Evolutionary conservation across 2,113 vertebrate genomes (phyloP).

Genomic region (Agapornis roseicollis): DNA sequence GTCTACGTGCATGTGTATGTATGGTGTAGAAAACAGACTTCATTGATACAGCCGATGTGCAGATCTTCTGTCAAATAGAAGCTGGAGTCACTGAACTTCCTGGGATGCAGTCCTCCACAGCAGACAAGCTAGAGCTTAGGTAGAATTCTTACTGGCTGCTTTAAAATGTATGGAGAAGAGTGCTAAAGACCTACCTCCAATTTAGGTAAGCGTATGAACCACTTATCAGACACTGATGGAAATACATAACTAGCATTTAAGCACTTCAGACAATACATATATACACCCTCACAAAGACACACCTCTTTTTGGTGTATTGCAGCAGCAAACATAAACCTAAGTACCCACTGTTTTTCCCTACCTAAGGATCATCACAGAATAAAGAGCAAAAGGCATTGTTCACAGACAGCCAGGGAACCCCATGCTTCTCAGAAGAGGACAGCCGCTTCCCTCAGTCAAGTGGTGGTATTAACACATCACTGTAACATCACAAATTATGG

Average conservation of each 20-base stretch:
- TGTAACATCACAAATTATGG: not conserved
- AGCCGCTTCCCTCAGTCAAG: not conserved
- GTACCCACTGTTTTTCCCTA: accelerated
- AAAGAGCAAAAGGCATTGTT: not conserved
- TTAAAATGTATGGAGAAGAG: not conserved
- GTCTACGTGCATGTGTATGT: accelerated
- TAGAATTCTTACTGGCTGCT: not conserved
- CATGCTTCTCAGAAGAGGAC: not conserved
- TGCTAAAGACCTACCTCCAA: not conserved
- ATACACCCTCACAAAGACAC: too few relatives aligned
- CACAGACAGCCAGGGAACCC: accelerated
- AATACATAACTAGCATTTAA: not conserved
- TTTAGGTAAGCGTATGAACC: not conserved
- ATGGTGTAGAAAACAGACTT: too few relatives aligned
- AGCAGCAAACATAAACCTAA: not conserved
- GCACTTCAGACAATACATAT: not conserved
- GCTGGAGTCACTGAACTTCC: too few relatives aligned
- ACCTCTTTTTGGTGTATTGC: not conserved
- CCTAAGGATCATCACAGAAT: not conserved
- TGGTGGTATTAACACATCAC: not conserved
- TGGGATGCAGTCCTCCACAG: not conserved
- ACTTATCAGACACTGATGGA: not conserved
- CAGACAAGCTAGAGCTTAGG: not conserved
- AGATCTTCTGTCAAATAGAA: not conserved
- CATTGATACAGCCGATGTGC: not conserved